Percentiles rank a stretch among this genome's conserved stretches.
These are phyloP conservation scores for Macaria liturata DNA, from an alignment of 2,888 invertebrate species.

Conservation along the genomic window DNA sequence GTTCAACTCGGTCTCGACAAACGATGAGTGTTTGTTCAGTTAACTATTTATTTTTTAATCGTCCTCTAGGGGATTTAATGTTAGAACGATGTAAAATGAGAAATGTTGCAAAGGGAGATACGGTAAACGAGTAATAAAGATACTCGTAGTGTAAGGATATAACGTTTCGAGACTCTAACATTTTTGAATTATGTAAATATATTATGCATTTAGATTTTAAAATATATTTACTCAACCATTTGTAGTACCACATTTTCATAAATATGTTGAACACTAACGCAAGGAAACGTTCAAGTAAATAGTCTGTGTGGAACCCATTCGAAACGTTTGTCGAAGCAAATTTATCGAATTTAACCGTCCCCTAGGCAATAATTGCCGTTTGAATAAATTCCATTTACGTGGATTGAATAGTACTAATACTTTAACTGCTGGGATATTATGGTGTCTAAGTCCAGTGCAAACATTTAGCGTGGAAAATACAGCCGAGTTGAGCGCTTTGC, in stretches of 20 bases:
- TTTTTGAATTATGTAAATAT: too few relatives aligned
- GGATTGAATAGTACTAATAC: constrained; percentile 49
- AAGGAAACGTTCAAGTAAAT: constrained; percentile 38
- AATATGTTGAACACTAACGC: too few relatives aligned
- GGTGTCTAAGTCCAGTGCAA: not conserved
- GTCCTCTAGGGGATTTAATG: not conserved
- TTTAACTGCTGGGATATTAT: constrained; percentile 16
- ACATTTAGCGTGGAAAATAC: constrained; percentile 6
- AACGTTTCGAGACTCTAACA: too few relatives aligned
- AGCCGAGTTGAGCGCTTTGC: constrained; percentile 15
- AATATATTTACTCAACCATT: too few relatives aligned
- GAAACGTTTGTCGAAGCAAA: constrained; percentile 47
- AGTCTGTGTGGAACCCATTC: constrained; percentile 44
- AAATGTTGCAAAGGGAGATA: not conserved
- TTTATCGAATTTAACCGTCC: constrained; percentile 53
- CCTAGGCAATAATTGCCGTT: constrained; percentile 53
- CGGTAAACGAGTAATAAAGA: too few relatives aligned
- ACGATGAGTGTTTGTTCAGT: constrained; percentile 12
- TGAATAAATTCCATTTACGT: constrained; percentile 50
- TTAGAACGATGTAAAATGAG: not conserved
- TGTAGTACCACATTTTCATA: too few relatives aligned
- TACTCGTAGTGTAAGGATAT: too few relatives aligned
- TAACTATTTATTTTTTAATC: not conserved
- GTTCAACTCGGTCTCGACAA: constrained; percentile 17
- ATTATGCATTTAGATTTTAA: too few relatives aligned